Percentiles rank a stretch among this genome's conserved stretches.
Conservation (phyloP, 2,888 invertebrate genomes). For the Dolichopus griseipennis region DNA sequence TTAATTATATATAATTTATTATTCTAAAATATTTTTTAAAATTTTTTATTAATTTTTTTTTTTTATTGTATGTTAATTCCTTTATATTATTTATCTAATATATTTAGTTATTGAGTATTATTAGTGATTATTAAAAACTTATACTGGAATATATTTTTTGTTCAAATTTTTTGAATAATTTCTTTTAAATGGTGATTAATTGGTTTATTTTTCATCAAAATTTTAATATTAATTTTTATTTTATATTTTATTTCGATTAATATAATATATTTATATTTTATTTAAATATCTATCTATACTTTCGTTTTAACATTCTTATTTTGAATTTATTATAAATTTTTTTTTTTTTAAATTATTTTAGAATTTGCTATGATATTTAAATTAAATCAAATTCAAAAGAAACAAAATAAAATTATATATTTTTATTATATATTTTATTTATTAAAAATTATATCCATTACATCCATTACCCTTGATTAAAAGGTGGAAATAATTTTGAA, state of each 20-base stretch:
- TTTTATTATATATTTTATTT: no score
- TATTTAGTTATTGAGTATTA: conserved; percentile 2
- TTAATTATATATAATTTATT: background rate
- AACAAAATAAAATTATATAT: no score
- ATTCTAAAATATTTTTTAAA: background rate
- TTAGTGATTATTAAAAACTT: background rate
- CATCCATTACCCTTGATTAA: no score
- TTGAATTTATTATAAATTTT: no score
- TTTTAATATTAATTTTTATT: no score
- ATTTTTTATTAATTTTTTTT: background rate
- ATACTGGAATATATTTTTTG: background rate
- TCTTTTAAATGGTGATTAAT: background rate
- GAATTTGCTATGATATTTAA: no score
- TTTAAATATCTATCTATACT: background rate
- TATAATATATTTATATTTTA: background rate
- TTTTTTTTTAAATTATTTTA: no score
- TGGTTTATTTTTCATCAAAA: background rate
- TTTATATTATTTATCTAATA: background rate
- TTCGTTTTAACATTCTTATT: no score
- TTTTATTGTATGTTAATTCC: background rate
- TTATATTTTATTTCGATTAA: background rate
- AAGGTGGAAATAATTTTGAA: no score
- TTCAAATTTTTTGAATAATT: background rate
- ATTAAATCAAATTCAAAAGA: no score
- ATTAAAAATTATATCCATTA: no score